phyloP scores from a whole-genome alignment of 2,113 vertebrate genomes.

The Varanus salvator region DNA sequence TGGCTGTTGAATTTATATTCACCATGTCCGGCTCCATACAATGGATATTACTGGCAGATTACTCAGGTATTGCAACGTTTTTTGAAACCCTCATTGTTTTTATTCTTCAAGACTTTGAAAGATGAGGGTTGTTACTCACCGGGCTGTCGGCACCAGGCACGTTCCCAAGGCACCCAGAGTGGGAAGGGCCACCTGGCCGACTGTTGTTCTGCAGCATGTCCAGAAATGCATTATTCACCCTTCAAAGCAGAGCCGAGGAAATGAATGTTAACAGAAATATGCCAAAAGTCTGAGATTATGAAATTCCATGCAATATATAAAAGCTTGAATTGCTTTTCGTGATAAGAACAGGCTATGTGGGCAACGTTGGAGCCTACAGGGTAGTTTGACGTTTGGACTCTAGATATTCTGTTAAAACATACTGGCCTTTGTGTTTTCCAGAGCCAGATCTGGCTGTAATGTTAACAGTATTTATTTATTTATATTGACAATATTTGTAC shows the following conservation, averaged over 20 bases:
- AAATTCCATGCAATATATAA: slow-evolving; percentile 40
- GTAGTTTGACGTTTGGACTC: not conserved
- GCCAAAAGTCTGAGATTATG: slow-evolving; percentile 45
- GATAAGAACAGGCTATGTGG: slow-evolving; percentile 11
- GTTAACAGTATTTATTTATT: no score
- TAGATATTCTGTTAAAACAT: not conserved
- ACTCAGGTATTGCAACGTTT: not conserved
- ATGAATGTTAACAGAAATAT: slow-evolving; percentile 45
- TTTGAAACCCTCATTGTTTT: slow-evolving; percentile 42
- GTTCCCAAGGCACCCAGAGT: slow-evolving; percentile 50
- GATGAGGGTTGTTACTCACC: slow-evolving; percentile 63
- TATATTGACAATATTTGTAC: no score
- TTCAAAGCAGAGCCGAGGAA: slow-evolving; percentile 72
- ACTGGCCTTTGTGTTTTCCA: not conserved
- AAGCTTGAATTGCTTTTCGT: slow-evolving; percentile 14
- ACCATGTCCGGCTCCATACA: slow-evolving; percentile 48
- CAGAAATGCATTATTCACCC: slow-evolving; percentile 86
- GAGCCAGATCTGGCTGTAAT: not conserved
- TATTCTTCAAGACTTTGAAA: slow-evolving; percentile 52
- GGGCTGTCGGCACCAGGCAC: slow-evolving; percentile 25
- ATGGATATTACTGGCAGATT: slow-evolving; percentile 10
- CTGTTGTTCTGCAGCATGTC: slow-evolving; percentile 77
- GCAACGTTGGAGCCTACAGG: not conserved
- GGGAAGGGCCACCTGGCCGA: slow-evolving; percentile 44
- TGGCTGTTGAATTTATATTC: slow-evolving; percentile 54